Evolutionary conservation across 2,797 vertebrate species (phyloP).

Genomic region (Eremophila alpestris): DNA sequence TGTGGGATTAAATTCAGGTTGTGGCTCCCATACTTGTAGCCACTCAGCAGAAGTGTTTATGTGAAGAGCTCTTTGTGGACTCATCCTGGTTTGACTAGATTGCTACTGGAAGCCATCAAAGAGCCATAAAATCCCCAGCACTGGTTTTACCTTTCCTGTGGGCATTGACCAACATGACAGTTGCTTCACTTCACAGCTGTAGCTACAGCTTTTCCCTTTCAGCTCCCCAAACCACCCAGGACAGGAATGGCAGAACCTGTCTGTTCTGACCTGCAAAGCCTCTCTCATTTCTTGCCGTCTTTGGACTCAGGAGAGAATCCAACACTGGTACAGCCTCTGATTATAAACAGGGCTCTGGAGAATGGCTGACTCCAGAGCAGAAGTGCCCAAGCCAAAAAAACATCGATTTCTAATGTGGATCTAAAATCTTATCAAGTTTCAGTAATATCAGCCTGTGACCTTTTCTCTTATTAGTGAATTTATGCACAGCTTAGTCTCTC

Average conservation of each 20-base stretch:
- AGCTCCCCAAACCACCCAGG: neutral
- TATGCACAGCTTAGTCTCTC: slow-evolving; percentile 68
- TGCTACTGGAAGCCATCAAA: slow-evolving; percentile 52
- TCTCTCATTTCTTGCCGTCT: slow-evolving; percentile 61
- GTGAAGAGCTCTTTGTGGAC: slow-evolving; percentile 25
- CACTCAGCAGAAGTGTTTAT: slow-evolving; percentile 25
- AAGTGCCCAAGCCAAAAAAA: slow-evolving; percentile 55
- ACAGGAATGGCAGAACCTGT: slow-evolving; percentile 43
- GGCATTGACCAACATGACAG: slow-evolving; percentile 45
- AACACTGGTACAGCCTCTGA: slow-evolving; percentile 28
- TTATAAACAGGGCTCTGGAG: slow-evolving; percentile 47
- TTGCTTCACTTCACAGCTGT: slow-evolving; percentile 34
- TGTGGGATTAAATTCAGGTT: slow-evolving; percentile 30
- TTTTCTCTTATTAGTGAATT: slow-evolving; percentile 79
- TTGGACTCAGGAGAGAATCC: slow-evolving; percentile 44
- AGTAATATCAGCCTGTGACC: slow-evolving; percentile 74
- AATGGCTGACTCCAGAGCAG: slow-evolving; percentile 24
- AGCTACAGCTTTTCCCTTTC: slow-evolving; percentile 24
- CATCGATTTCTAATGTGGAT: slow-evolving; percentile 68
- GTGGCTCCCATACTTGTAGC: slow-evolving; percentile 10
- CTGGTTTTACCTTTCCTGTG: slow-evolving; percentile 48
- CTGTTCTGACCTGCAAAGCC: slow-evolving; percentile 65
- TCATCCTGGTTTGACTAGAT: slow-evolving; percentile 47
- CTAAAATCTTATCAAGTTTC: slow-evolving; percentile 79
- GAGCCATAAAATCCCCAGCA: slow-evolving; percentile 17